phyloP scores from a whole-genome alignment of 2,888 invertebrate genomes.

The Dysmachus trigonus region DNA sequence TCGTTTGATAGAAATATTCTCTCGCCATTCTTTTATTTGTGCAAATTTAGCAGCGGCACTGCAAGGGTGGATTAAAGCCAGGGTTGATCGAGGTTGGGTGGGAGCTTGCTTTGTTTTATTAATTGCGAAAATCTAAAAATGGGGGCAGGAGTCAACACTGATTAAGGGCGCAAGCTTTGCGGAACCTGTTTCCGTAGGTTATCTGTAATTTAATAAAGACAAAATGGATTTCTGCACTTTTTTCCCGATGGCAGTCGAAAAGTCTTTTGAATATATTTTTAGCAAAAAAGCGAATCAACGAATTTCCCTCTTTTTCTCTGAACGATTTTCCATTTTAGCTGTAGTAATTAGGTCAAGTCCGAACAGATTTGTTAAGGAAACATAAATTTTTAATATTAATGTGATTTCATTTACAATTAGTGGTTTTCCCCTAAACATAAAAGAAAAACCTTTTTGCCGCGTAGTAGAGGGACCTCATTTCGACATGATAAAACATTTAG shows the following conservation, averaged over 20 bases:
- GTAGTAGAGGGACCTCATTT: too few relatives aligned
- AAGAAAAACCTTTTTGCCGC: background rate
- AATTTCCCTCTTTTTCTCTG: background rate
- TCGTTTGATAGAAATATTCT: background rate
- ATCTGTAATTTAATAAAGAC: background rate
- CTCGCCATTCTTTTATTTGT: background rate
- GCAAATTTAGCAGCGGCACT: background rate
- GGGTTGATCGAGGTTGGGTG: background rate
- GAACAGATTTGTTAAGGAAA: background rate
- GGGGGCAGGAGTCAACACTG: background rate
- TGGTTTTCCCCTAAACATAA: background rate
- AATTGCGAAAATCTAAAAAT: background rate
- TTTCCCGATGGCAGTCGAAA: background rate
- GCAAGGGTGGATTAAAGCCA: background rate
- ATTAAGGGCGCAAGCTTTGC: background rate
- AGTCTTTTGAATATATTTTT: background rate
- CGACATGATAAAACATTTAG: too few relatives aligned
- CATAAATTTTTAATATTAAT: background rate
- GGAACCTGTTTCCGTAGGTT: background rate
- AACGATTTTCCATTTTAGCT: background rate
- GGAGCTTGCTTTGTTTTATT: background rate
- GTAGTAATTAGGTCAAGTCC: background rate
- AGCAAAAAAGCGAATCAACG: background rate
- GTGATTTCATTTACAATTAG: background rate
- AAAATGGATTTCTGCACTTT: background rate